Evolutionary conservation across 1,140 invertebrate species (phyloP).

Genomic region (Andrena cerasifolii): DNA sequence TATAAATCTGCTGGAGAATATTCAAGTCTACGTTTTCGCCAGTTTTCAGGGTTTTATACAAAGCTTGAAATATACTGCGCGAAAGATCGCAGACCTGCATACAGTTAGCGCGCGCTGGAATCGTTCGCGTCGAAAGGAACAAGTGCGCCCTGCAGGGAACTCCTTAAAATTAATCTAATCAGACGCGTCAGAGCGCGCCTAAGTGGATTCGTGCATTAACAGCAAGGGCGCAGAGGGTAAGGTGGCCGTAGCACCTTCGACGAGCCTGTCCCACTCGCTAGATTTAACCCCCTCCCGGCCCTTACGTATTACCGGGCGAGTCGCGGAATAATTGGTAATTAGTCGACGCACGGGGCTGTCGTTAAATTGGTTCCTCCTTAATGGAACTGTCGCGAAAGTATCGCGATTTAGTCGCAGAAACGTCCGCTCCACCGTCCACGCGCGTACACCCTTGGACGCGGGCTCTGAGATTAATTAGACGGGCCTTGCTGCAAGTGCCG

Average conservation of each 20-base stretch:
- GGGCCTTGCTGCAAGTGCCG: no score
- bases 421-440: no score
- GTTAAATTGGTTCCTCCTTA: neutral
- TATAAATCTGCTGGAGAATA: no score
- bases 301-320: slow-evolving; percentile 1
- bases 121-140: slow-evolving; percentile 9
- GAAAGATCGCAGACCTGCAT: no score
- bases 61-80: no score
- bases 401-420: neutral
- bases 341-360: neutral
- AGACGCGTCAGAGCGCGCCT: slow-evolving; percentile 35
- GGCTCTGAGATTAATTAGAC: no score
- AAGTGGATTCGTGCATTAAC: slow-evolving; percentile 55
- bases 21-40: no score
- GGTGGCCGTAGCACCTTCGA: slow-evolving; percentile 10
- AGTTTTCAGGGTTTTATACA: no score
- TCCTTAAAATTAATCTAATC: slow-evolving; percentile 56
- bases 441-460: no score
- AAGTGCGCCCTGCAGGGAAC: neutral
- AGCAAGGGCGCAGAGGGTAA: slow-evolving; percentile 26
- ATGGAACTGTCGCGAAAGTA: neutral
- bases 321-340: slow-evolving; percentile 43
- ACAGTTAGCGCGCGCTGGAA: no score
- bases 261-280: slow-evolving; percentile 1
- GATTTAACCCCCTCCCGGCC: slow-evolving; percentile 39